phyloP scores from a whole-genome alignment of 2,888 invertebrate species.

The Drosophila merina region DNA sequence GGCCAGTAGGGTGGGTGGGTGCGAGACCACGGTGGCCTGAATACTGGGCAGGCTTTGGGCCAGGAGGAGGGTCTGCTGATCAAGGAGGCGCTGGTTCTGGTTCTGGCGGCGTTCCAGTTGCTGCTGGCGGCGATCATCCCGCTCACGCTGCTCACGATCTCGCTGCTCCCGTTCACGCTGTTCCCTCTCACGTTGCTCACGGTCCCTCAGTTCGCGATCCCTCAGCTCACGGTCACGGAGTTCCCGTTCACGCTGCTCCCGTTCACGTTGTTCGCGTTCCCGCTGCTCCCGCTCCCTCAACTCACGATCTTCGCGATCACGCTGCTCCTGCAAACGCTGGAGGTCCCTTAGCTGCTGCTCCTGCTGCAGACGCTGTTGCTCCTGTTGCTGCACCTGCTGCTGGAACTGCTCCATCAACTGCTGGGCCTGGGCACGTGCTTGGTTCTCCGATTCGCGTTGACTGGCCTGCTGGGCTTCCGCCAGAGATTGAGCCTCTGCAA shows the following conservation, averaged over 20 bases:
- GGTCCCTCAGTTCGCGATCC: constrained; percentile 66
- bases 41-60: constrained; percentile 74
- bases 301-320: constrained; percentile 59
- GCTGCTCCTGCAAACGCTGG: constrained; percentile 74
- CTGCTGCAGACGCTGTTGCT: constrained; percentile 68
- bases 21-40: constrained; percentile 81
- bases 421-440: constrained; percentile 83
- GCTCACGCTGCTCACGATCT: constrained; percentile 63
- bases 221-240: constrained; percentile 60
- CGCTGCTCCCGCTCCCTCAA: constrained; percentile 59
- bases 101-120: constrained; percentile 78
- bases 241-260: constrained; percentile 62
- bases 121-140: constrained; percentile 64
- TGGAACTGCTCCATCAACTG: constrained; percentile 82
- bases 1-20: constrained; percentile 78
- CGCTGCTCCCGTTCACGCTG: constrained; percentile 68
- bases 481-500: constrained; percentile 80
- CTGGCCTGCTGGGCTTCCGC: constrained; percentile 75
- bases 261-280: constrained; percentile 72
- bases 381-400: constrained; percentile 80
- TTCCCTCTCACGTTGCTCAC: constrained; percentile 50
- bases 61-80: constrained; percentile 74
- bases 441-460: constrained; percentile 84
- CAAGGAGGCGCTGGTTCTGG: constrained; percentile 79
- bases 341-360: constrained; percentile 66